Conservation (phyloP, 2,113 vertebrate genomes). For the Tragulus kanchil region DNA sequence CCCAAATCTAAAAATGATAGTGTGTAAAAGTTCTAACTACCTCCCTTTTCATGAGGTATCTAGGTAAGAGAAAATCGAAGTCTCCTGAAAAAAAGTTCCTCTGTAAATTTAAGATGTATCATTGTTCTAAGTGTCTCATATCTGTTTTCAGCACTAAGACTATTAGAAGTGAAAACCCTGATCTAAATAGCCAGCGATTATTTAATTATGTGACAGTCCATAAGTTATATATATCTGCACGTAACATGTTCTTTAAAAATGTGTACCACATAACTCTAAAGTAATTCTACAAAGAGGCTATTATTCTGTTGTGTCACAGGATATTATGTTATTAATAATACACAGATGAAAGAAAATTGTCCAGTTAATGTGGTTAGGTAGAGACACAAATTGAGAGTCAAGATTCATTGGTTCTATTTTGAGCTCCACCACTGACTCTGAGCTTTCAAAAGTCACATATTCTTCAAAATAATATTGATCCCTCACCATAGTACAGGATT, state of each 20-base stretch:
- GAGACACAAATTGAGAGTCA: slow-evolving; percentile 74
- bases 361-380: slow-evolving; percentile 72
- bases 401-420: slow-evolving; percentile 79
- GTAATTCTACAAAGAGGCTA: slow-evolving; percentile 75
- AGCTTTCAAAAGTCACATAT: slow-evolving; percentile 66
- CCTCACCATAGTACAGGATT: not conserved
- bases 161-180: slow-evolving; percentile 23
- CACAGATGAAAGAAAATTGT: slow-evolving; percentile 75
- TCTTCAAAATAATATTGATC: slow-evolving; percentile 74
- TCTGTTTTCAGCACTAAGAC: slow-evolving; percentile 52
- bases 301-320: slow-evolving; percentile 70
- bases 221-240: slow-evolving; percentile 9
- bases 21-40: not conserved
- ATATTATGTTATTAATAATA: slow-evolving; percentile 80
- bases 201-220: slow-evolving; percentile 47
- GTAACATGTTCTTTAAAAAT: slow-evolving; percentile 63
- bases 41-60: not conserved
- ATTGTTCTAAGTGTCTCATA: slow-evolving; percentile 29
- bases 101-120: slow-evolving; percentile 38
- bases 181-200: slow-evolving; percentile 54
- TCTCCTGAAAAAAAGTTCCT: not conserved
- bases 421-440: slow-evolving; percentile 48
- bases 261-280: slow-evolving; percentile 57
- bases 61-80: not conserved
- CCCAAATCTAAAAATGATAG: not conserved